Conservation (phyloP, 2,113 vertebrate genomes). For the Daphoenositta chrysoptera region DNA sequence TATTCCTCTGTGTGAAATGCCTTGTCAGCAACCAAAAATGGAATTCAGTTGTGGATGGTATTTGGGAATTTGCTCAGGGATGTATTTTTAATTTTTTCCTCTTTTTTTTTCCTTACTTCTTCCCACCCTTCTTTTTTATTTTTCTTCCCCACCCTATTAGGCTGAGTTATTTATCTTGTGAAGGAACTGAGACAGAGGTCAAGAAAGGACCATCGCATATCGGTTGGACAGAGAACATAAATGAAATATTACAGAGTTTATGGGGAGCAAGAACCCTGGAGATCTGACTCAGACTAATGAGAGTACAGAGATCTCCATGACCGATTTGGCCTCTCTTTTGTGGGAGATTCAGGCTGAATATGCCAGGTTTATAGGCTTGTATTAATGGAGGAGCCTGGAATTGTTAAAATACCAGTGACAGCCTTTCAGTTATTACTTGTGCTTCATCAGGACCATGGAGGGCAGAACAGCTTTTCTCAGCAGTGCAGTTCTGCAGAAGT, state of each 20-base stretch:
- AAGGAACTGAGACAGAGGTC: background rate
- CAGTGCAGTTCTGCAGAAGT: background rate
- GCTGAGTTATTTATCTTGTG: background rate
- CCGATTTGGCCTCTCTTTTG: background rate
- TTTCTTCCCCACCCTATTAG: background rate
- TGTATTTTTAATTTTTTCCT: background rate
- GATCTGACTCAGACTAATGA: background rate
- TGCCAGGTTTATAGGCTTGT: background rate
- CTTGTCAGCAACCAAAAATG: background rate
- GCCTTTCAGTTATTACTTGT: background rate
- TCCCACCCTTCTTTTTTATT: background rate
- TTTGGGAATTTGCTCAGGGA: background rate
- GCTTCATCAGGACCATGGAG: background rate
- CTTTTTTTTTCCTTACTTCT: too few relatives aligned
- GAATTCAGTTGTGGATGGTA: background rate
- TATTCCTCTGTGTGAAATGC: background rate
- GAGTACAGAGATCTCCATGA: background rate
- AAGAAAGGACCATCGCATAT: background rate
- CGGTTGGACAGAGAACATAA: background rate
- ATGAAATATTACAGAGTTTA: background rate
- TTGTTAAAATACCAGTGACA: background rate
- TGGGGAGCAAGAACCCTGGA: background rate
- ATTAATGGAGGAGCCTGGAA: background rate
- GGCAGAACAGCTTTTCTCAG: background rate
- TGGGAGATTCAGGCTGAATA: background rate